Evolutionary conservation across 2,113 vertebrate species (phyloP).

Genomic region (Archilochus colubris): DNA sequence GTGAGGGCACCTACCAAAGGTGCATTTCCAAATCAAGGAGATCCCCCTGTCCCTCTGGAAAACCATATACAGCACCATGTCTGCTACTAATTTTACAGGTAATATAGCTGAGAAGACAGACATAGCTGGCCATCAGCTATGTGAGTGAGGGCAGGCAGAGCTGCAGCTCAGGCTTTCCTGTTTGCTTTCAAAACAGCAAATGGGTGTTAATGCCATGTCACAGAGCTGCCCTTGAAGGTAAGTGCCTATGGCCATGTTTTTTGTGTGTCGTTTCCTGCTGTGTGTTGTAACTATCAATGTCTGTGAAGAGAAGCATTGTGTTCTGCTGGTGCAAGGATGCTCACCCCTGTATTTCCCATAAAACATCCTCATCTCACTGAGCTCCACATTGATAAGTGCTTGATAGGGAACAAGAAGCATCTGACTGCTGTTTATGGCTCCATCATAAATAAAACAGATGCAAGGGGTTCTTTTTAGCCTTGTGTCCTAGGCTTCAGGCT

Average conservation of each 20-base stretch:
- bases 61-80: not conserved
- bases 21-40: not conserved
- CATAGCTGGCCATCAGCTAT: not conserved
- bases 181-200: not conserved
- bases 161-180: not conserved
- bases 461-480: not conserved
- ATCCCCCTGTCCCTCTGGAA: not conserved
- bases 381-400: not conserved
- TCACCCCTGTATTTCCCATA: not conserved
- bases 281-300: not conserved
- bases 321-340: not conserved
- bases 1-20: not conserved
- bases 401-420: not conserved
- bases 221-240: not conserved
- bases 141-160: not conserved
- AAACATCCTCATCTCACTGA: not conserved
- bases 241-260: not conserved
- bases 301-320: not conserved
- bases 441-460: not conserved
- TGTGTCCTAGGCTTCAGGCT: not conserved
- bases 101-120: not conserved
- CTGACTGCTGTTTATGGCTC: not conserved
- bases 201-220: not conserved
- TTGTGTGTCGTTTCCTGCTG: not conserved
- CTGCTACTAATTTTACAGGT: not conserved